phyloP scores from a whole-genome alignment of 2,113 vertebrate species.

The Notarius lentiginosus region DNA sequence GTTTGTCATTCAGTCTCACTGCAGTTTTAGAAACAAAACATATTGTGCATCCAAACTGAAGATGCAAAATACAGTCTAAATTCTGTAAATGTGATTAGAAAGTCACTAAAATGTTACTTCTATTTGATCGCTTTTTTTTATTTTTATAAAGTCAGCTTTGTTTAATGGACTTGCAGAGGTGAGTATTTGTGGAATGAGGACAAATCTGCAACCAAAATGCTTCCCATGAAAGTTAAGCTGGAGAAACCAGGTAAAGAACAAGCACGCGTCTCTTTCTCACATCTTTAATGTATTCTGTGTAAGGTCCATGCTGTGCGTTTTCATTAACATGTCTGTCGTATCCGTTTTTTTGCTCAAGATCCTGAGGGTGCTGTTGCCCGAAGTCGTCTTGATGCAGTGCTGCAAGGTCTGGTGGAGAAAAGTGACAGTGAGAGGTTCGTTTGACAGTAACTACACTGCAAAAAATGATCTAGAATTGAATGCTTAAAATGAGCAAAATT shows the following conservation, averaged over 20 bases:
- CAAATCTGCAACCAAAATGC: conserved; percentile 63
- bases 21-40: neutral
- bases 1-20: neutral
- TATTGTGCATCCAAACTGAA: neutral
- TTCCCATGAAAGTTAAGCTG: conserved; percentile 78
- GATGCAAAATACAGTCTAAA: neutral
- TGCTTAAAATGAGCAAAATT: too few relatives aligned
- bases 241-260: conserved; percentile 76
- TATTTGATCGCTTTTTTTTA: neutral
- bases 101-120: neutral
- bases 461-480: too few relatives aligned
- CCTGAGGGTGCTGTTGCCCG: conserved; percentile 68
- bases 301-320: neutral
- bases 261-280: neutral
- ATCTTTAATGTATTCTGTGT: neutral
- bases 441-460: neutral
- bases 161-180: neutral
- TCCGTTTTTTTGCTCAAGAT: conserved; percentile 58
- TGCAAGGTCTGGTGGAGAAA: conserved; percentile 78
- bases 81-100: neutral
- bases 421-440: conserved; percentile 76
- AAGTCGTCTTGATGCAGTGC: conserved; percentile 73
- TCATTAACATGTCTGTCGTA: neutral
- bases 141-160: neutral
- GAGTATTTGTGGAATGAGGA: neutral